These are phyloP conservation scores for Lophotis ruficrista DNA, from an alignment of 2,113 vertebrate species.

Conservation along the genomic window DNA sequence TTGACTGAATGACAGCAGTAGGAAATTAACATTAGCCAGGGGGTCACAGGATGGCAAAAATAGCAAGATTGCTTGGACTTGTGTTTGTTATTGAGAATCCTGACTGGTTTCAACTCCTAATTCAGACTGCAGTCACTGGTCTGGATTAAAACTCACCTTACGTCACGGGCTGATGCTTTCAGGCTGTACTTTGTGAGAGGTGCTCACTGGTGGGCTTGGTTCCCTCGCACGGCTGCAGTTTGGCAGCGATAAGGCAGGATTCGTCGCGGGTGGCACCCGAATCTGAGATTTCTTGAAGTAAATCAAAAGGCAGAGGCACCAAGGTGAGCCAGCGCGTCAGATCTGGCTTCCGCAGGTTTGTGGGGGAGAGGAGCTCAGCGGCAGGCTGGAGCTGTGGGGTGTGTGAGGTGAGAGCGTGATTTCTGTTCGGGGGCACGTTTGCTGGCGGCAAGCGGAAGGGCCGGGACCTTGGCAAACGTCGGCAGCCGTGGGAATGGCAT, in stretches of 20 bases:
- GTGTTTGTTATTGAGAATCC: not conserved
- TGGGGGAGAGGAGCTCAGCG: not conserved
- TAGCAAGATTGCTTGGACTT: not conserved
- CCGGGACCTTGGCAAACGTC: not conserved
- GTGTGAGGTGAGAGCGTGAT: not conserved
- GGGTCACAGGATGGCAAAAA: not conserved
- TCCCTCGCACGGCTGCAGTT: accelerated
- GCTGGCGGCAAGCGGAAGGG: not conserved
- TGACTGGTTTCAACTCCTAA: not conserved
- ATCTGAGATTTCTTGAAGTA: not conserved
- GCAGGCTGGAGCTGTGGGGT: not conserved
- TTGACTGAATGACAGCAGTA: not conserved
- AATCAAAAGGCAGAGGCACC: not conserved
- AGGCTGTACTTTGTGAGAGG: not conserved
- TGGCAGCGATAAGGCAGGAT: not conserved
- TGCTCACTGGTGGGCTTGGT: not conserved
- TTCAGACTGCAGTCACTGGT: not conserved
- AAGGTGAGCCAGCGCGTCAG: not conserved
- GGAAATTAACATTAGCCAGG: not conserved
- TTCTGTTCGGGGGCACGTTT: not conserved
- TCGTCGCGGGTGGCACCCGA: not conserved
- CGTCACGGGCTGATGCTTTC: not conserved
- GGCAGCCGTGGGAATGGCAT: not conserved
- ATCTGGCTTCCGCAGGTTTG: accelerated
- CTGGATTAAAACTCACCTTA: not conserved